Evolutionary conservation across 2,113 vertebrate genomes (phyloP).

Genomic region (Cebus imitator): DNA sequence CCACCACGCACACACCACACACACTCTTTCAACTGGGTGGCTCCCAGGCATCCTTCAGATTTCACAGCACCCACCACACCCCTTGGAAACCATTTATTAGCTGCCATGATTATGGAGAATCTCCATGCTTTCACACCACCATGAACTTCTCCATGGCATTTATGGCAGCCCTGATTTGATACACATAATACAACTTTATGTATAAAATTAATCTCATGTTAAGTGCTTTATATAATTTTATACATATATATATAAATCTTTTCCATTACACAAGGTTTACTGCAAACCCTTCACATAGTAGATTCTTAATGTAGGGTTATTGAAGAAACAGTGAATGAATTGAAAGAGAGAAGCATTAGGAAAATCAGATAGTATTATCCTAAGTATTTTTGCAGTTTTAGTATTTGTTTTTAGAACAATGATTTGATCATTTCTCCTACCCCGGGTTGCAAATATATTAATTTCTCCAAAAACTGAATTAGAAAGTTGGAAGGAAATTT

Average conservation of each 20-base stretch:
- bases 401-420: neutral
- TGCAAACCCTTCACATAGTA: neutral
- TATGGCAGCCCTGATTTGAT: neutral
- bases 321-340: neutral
- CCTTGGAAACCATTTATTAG: neutral
- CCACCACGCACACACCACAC: too few species aligned
- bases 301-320: neutral
- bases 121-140: neutral
- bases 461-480: neutral
- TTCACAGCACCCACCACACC: rapidly evolving
- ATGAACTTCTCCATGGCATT: neutral
- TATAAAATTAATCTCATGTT: neutral
- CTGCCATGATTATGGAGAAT: neutral
- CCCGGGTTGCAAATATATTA: neutral
- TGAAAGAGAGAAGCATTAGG: neutral
- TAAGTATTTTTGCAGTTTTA: neutral
- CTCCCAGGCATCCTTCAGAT: neutral
- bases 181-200: neutral
- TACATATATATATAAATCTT: neutral
- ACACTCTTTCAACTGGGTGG: neutral
- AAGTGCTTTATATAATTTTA: neutral
- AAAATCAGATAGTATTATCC: neutral
- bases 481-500: neutral
- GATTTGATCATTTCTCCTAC: neutral
- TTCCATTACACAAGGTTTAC: neutral